These are phyloP conservation scores for Yponomeuta evonymella DNA, from an alignment of 2,888 invertebrate species.

Conservation along the genomic window DNA sequence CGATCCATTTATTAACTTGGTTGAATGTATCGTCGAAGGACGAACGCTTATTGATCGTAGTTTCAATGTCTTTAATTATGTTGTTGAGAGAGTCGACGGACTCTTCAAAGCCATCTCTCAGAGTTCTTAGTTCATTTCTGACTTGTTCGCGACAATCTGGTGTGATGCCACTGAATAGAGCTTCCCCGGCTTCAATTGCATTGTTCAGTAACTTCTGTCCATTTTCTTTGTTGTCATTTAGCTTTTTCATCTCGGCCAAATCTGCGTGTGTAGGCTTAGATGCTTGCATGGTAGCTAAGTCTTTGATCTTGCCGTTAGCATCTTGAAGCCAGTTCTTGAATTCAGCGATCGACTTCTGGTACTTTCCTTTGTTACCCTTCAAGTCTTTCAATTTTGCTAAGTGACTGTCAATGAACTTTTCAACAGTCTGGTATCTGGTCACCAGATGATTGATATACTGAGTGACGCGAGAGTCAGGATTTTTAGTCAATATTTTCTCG, in stretches of 20 bases:
- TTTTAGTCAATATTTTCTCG: constrained; percentile 82
- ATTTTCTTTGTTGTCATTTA: constrained; percentile 83
- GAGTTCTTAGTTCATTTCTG: constrained; percentile 85
- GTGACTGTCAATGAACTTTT: constrained; percentile 82
- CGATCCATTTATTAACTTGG: constrained; percentile 91
- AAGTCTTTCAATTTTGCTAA: constrained; percentile 83
- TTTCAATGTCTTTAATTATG: constrained; percentile 91
- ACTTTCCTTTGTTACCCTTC: constrained; percentile 81
- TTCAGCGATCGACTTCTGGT: constrained; percentile 79
- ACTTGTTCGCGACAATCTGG: constrained; percentile 91
- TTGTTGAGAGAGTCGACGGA: constrained; percentile 89
- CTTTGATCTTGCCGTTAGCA: constrained; percentile 84
- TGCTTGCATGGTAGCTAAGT: constrained; percentile 81
- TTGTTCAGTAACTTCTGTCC: constrained; percentile 87
- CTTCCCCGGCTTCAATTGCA: constrained; percentile 91
- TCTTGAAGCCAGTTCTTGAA: constrained; percentile 88
- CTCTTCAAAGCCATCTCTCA: constrained; percentile 89
- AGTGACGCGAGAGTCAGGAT: constrained; percentile 88
- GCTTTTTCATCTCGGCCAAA: constrained; percentile 84
- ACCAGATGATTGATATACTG: constrained; percentile 88
- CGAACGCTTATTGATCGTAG: constrained; percentile 90
- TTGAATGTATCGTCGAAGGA: constrained; percentile 95
- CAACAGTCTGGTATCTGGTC: constrained; percentile 83
- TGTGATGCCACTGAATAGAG: constrained; percentile 89
- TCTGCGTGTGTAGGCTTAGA: constrained; percentile 86